Conservation (phyloP, 2,888 invertebrate genomes). For the Dione vanillae region DNA sequence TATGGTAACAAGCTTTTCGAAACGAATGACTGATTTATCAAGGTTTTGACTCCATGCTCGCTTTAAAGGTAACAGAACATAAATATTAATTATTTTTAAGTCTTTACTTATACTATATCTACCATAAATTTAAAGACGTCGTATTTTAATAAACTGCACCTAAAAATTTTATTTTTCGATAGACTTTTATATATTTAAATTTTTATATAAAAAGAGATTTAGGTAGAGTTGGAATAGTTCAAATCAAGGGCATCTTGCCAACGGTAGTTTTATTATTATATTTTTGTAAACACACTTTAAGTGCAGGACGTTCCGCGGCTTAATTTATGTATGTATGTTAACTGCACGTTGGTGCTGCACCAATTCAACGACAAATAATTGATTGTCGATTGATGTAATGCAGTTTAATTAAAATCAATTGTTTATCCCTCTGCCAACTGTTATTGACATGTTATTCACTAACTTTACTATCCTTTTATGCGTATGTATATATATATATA, state of each 20-base stretch:
- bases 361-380: conserved; percentile 57
- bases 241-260: not conserved
- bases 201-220: too few relatives aligned
- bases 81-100: not conserved
- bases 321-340: conserved; percentile 12
- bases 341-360: conserved; percentile 13
- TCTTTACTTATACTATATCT: too few relatives aligned
- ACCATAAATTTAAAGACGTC: too few relatives aligned
- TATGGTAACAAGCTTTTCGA: conserved; percentile 1
- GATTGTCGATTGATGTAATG: conserved; percentile 62
- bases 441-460: conserved; percentile 29
- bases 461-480: not conserved
- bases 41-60: conserved; percentile 5
- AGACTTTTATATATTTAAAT: too few relatives aligned
- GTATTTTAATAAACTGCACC: too few relatives aligned
- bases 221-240: too few relatives aligned
- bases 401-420: conserved; percentile 69
- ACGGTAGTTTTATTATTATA: not conserved
- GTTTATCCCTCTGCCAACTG: conserved; percentile 51
- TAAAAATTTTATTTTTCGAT: too few relatives aligned
- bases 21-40: conserved; percentile 3
- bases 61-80: not conserved
- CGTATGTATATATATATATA: too few relatives aligned
- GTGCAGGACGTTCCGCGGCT: not conserved
- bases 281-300: not conserved